phyloP scores from a whole-genome alignment of 2,113 vertebrate species.

The Penelope pileata region DNA sequence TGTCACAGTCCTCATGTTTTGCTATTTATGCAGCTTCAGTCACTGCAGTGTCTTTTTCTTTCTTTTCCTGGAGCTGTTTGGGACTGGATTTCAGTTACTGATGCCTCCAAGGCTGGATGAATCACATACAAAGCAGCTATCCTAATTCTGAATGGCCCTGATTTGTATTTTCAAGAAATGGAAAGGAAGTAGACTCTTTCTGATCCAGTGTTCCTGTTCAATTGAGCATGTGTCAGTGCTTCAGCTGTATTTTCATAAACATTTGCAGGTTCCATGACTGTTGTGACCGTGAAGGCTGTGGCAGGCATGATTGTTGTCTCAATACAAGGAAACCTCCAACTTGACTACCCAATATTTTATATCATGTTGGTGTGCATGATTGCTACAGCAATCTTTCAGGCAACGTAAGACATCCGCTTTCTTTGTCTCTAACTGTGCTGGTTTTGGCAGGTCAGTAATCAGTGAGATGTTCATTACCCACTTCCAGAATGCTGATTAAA shows the following conservation, averaged over 20 bases:
- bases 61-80: too few relatives aligned
- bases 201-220: not conserved
- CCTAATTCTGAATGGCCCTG: too few relatives aligned
- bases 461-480: not conserved
- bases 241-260: not conserved
- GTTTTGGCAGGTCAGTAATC: not conserved
- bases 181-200: too few relatives aligned
- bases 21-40: too few relatives aligned
- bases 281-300: conserved; percentile 92
- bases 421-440: not conserved
- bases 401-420: conserved; percentile 79
- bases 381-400: conserved; percentile 88
- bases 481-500: not conserved
- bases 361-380: conserved; percentile 96
- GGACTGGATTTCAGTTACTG: too few relatives aligned
- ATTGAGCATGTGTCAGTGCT: accelerated
- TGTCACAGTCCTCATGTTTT: too few relatives aligned
- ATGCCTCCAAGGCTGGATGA: too few relatives aligned
- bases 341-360: conserved; percentile 92
- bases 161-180: too few relatives aligned
- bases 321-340: conserved; percentile 85
- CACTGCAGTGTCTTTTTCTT: too few relatives aligned
- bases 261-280: conserved; percentile 88
- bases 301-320: conserved; percentile 91
- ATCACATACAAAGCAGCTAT: too few relatives aligned